These are phyloP conservation scores for Microtus oregoni DNA, from an alignment of 2,113 vertebrate species.

Conservation along the genomic window DNA sequence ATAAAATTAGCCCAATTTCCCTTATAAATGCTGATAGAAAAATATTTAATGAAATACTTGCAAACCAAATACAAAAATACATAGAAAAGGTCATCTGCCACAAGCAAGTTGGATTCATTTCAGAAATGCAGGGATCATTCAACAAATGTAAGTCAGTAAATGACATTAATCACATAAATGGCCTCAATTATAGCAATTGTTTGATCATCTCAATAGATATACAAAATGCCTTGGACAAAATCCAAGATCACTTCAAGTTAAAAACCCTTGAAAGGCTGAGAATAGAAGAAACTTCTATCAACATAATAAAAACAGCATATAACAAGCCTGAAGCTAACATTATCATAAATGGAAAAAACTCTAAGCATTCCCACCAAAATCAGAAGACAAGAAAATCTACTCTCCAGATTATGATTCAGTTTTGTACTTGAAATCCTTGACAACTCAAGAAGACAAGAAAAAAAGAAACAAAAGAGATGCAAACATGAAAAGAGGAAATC, in stretches of 20 bases:
- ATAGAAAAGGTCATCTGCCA: background rate
- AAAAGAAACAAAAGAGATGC: background rate
- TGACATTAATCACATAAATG: background rate
- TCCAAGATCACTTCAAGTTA: background rate
- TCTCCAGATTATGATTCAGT: background rate
- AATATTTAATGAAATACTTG: background rate
- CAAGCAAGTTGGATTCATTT: background rate
- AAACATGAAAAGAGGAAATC: background rate
- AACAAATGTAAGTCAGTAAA: background rate
- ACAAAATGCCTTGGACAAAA: background rate
- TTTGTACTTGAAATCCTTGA: background rate
- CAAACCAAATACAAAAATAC: background rate
- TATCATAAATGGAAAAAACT: background rate
- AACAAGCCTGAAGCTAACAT: background rate
- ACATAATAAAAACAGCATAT: background rate
- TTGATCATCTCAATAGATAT: background rate
- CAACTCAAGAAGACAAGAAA: background rate
- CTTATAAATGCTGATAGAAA: background rate
- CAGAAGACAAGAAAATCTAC: background rate
- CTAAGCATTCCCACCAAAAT: background rate
- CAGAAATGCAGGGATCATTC: background rate
- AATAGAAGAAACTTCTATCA: background rate
- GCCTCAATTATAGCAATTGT: background rate
- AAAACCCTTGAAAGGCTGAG: background rate
- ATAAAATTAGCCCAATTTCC: background rate